These are phyloP conservation scores for Ciconia nigra DNA, from an alignment of 2,797 vertebrate species.

Conservation along the genomic window DNA sequence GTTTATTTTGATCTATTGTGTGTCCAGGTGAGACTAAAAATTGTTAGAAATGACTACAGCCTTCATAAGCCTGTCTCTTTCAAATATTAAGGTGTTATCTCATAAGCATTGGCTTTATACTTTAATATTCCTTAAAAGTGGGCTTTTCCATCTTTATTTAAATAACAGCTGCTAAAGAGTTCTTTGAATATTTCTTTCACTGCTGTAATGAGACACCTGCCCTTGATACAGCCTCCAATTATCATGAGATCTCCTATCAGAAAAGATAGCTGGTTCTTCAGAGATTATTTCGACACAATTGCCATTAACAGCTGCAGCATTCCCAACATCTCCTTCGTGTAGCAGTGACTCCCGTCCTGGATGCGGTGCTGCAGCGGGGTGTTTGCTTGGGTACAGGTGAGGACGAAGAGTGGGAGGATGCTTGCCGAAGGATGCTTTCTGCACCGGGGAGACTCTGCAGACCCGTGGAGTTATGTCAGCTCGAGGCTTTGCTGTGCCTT, in stretches of 20 bases:
- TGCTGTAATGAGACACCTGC: neutral
- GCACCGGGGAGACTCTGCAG: neutral
- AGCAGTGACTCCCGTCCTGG: neutral
- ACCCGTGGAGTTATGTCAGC: neutral
- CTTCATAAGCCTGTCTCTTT: neutral
- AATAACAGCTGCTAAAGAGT: neutral
- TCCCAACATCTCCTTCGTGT: accelerated
- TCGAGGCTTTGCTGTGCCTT: neutral
- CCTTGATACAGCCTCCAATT: constrained; percentile 1
- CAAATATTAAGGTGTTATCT: neutral
- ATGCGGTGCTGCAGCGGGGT: neutral
- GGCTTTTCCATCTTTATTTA: constrained; percentile 17
- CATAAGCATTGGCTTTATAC: neutral
- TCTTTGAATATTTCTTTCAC: constrained; percentile 11
- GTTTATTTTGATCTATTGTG: neutral
- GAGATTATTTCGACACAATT: neutral
- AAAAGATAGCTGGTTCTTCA: neutral
- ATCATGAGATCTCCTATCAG: neutral
- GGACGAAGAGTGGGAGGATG: neutral
- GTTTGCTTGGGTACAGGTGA: neutral
- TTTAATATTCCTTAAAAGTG: neutral
- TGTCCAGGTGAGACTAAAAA: neutral
- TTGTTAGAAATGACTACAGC: neutral
- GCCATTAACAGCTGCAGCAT: neutral
- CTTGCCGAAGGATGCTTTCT: accelerated